phyloP scores from a whole-genome alignment of 92 coral and sea anemone genomes.

The Parazoanthus swiftii region DNA sequence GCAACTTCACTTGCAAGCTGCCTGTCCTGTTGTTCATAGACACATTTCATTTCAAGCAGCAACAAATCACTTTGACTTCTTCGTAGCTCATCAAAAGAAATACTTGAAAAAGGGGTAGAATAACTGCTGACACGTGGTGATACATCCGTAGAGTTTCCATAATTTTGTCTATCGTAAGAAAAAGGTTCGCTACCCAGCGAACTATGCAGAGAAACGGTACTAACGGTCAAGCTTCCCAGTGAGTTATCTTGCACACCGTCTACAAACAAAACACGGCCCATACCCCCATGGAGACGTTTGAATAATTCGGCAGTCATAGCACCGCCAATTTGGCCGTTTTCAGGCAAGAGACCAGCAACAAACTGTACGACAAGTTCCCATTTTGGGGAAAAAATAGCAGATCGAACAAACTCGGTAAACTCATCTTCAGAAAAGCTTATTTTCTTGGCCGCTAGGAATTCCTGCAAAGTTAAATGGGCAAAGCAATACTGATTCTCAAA shows the following conservation, averaged over 20 bases:
- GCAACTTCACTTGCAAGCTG: constrained; percentile 28
- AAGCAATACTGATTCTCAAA: constrained; percentile 40
- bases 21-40: constrained; percentile 16
- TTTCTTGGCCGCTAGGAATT: constrained; percentile 55
- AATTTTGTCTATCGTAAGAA: too few relatives aligned
- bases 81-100: neutral
- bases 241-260: neutral
- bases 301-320: neutral
- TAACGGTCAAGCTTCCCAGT: neutral
- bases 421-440: constrained; percentile 32
- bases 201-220: neutral
- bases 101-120: neutral
- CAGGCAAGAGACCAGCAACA: constrained; percentile 53
- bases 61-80: constrained; percentile 3
- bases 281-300: neutral
- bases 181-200: neutral
- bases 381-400: constrained; percentile 19
- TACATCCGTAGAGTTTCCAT: neutral
- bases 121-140: neutral
- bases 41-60: constrained; percentile 35
- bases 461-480: constrained; percentile 54
- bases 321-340: constrained; percentile 17
- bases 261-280: neutral
- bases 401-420: constrained; percentile 42
- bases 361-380: constrained; percentile 46